Conservation (phyloP, 2,888 invertebrate species). For the Oithona nana region DNA sequence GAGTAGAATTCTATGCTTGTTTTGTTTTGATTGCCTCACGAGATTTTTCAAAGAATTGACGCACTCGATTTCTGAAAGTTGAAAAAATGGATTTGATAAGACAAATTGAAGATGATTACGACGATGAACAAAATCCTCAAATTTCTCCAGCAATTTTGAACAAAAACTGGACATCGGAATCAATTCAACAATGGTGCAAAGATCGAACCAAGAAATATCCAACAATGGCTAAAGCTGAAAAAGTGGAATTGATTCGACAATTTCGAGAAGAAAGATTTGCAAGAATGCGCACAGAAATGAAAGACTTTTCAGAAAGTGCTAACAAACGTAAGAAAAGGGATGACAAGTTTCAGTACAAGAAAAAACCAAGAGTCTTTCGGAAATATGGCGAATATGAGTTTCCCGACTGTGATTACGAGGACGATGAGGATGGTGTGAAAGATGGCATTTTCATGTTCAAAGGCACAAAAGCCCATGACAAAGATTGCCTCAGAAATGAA, state of each 20-base stretch:
- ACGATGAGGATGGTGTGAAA: background rate
- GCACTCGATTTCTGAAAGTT: too few species aligned
- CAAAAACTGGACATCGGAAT: background rate
- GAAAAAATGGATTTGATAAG: too few species aligned
- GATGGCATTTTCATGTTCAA: background rate
- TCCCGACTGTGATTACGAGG: background rate
- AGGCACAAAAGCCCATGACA: background rate
- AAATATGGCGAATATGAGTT: too few species aligned
- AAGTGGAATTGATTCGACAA: background rate
- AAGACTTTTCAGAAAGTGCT: background rate
- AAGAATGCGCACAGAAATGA: background rate
- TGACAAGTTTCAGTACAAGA: too few species aligned
- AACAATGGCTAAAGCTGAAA: background rate
- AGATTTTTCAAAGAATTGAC: too few species aligned
- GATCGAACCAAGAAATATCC: background rate
- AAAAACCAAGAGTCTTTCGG: background rate
- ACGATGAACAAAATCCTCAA: background rate
- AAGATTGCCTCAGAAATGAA: background rate
- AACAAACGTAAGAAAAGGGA: background rate
- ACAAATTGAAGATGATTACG: too few species aligned
- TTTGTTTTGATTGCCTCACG: too few species aligned
- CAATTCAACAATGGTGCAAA: background rate
- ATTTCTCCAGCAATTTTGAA: background rate
- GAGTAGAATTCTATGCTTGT: too few species aligned
- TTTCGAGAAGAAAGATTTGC: too few species aligned